Percentiles rank a stretch among this genome's conserved stretches.
Evolutionary conservation across 2,888 invertebrate genomes (phyloP).

Genomic region (Philhelius pedissequus): DNA sequence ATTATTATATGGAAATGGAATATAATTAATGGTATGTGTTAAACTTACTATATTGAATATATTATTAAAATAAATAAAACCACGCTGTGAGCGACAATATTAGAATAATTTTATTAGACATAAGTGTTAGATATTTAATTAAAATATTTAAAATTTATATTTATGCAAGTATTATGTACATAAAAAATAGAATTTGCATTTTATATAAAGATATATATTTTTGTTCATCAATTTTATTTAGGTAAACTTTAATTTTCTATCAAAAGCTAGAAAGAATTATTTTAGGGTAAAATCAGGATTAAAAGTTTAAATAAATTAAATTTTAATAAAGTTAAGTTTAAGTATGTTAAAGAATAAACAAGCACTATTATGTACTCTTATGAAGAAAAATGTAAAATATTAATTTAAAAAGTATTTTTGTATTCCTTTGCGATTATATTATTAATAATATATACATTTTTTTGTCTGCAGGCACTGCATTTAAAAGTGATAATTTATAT

Average conservation of each 20-base stretch:
- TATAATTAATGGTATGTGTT: not conserved
- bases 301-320: not conserved
- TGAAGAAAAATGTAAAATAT: not conserved
- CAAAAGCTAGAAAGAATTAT: slow-evolving; percentile 10
- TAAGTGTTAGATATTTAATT: slow-evolving; percentile 27
- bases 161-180: slow-evolving; percentile 26
- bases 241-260: not conserved
- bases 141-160: not conserved
- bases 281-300: not conserved
- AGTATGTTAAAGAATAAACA: not conserved
- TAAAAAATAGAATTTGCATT: not conserved
- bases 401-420: not conserved
- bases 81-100: slow-evolving; percentile 69
- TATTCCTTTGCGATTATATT: not conserved
- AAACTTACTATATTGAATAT: not conserved
- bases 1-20: not conserved
- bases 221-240: not conserved
- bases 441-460: not conserved
- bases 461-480: not conserved
- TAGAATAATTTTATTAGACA: slow-evolving; percentile 24
- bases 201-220: not conserved
- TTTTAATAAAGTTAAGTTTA: not conserved
- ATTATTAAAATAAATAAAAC: slow-evolving; percentile 62
- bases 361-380: not conserved
- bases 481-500: not conserved